Evolutionary conservation across 2,113 vertebrate species (phyloP), one percentile per base, ranked within the genome.

Genomic region (Cynoglossus semilaevis): DNA sequence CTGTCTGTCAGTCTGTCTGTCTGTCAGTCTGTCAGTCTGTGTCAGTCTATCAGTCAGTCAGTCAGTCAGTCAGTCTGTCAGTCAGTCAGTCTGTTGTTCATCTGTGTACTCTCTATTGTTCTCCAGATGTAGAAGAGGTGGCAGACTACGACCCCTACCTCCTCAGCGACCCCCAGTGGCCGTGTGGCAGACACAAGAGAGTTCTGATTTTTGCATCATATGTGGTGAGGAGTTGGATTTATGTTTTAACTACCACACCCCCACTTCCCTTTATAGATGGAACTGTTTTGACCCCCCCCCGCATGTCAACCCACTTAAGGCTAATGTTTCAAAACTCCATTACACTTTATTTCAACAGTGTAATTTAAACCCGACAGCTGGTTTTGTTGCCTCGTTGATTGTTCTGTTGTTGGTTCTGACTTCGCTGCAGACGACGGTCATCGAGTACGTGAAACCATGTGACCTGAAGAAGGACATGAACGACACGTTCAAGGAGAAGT

Each of bases 401-500:
- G n/a, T n/a, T n/a, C n/a, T n/a, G n/a, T n/a, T n/a, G n/a, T n/a
- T n/a, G n/a, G n/a, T n/a, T n/a, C n/a, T n/a, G n/a, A n/a, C n/a
- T 0, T 48, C 58, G 45, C 58, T 67, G n/a, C 86, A 99, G 97
- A 97, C 97, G 15, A 98, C 97, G 0, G 90, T 99, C 9, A 95
- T 99, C 6, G 97, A 98, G 79, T 99, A 99, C 0, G 96, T 99
- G 78, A 98, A 98, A 74, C 97, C 97, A 0, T 94, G 94, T 0
- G 97, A 99, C 84, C 90, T 99, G 89, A 99, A 99, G 84, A 98
- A 98, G 72, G 93, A 97, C 87, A 99, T 99, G 97, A 99, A 99
- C 0, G 95, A 98, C 87, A 97, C 91, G 0, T 99, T 99, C 66
- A 93, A 83, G 67, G 97, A 98, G 79, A 97, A 95, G 88, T 98